Conservation (phyloP, 2,797 vertebrate species). For the Sebastes taczanowskii region DNA sequence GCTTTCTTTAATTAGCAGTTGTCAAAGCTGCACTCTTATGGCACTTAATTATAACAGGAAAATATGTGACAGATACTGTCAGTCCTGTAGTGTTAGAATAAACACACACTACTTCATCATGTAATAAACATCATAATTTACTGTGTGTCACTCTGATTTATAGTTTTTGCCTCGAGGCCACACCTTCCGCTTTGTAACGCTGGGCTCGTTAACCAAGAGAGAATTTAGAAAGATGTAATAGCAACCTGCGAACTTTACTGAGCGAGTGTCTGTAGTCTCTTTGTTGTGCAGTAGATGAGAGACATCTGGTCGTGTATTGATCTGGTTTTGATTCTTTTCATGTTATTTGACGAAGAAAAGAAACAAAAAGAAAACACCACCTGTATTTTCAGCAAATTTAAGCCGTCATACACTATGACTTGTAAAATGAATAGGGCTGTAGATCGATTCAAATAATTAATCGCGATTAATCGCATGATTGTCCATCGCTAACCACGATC, state of each 20-base stretch:
- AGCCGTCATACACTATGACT: neutral
- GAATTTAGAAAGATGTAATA: neutral
- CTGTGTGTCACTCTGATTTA: conserved; percentile 48
- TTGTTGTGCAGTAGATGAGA: neutral
- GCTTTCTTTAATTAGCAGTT: conserved; percentile 29
- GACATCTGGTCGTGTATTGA: neutral
- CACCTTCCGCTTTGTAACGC: conserved; percentile 16
- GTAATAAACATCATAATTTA: conserved; percentile 46
- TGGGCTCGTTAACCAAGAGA: conserved; percentile 22
- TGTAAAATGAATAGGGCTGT: neutral
- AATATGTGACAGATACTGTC: conserved; percentile 39
- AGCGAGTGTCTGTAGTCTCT: neutral
- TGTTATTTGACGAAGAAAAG: neutral
- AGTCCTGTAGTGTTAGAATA: conserved; percentile 26
- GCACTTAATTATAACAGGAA: conserved; percentile 16
- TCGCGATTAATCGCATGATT: no score
- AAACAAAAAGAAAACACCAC: neutral
- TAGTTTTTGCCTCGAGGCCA: conserved; percentile 30
- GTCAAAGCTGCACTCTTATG: conserved; percentile 18
- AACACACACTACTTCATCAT: conserved; percentile 37
- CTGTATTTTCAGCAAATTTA: neutral
- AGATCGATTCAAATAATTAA: neutral
- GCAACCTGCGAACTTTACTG: conserved; percentile 4
- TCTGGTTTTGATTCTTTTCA: neutral
- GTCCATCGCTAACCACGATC: no score